Evolutionary conservation across 2,113 vertebrate genomes (phyloP).

Genomic region (Rhipidura dahli): DNA sequence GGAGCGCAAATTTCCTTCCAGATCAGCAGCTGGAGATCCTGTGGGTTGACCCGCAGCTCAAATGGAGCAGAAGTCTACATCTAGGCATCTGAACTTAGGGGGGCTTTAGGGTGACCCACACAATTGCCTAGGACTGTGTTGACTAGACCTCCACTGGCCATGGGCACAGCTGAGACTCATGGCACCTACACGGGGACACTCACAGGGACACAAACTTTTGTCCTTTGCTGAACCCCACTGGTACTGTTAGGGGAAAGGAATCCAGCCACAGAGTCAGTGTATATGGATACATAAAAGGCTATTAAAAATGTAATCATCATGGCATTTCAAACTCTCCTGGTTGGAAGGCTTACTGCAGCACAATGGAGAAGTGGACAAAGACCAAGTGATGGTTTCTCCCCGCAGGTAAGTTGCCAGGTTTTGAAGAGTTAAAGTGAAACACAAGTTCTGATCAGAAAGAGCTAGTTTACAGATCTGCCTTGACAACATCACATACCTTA

Average conservation of each 20-base stretch:
- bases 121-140: not conserved
- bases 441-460: not conserved
- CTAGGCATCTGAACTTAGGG: not conserved
- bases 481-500: not conserved
- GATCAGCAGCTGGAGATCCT: not conserved
- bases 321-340: not conserved
- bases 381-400: not conserved
- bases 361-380: not conserved
- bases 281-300: not conserved
- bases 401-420: not conserved
- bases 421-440: not conserved
- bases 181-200: not conserved
- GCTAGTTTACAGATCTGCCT: not conserved
- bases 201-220: not conserved
- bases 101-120: not conserved
- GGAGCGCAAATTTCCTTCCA: not conserved
- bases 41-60: not conserved
- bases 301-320: not conserved
- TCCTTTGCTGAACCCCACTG: not conserved
- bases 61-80: not conserved
- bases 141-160: not conserved
- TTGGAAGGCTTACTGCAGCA: not conserved
- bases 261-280: not conserved
- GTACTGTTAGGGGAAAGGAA: not conserved
- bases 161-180: not conserved